phyloP scores from a whole-genome alignment of 2,888 invertebrate genomes.

The Eristalis tenax region DNA sequence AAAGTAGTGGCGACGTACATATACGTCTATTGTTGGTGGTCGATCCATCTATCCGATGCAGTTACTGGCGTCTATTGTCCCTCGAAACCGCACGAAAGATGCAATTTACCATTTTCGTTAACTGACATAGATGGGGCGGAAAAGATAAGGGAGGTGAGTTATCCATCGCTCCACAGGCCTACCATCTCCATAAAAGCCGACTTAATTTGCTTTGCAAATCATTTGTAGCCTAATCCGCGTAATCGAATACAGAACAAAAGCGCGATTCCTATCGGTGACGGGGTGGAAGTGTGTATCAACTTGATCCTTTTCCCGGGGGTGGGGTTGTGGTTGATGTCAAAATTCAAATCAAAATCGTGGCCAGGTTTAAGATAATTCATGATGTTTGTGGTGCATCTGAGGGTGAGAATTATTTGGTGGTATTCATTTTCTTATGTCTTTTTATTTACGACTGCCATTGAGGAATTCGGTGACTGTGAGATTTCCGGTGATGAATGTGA shows the following conservation, averaged over 20 bases:
- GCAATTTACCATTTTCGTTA: conserved; percentile 29
- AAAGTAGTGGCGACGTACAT: neutral
- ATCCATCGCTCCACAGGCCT: neutral
- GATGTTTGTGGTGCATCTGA: conserved; percentile 56
- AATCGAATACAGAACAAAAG: conserved; percentile 32
- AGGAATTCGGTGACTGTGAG: too few relatives aligned
- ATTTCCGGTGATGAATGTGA: conserved; percentile 76
- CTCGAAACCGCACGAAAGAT: conserved; percentile 9
- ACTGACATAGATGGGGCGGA: neutral
- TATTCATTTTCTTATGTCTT: neutral
- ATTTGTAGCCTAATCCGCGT: conserved; percentile 9
- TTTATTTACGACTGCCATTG: conserved; percentile 42
- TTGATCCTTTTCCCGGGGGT: neutral
- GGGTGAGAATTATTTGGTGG: conserved; percentile 32
- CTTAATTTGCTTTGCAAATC: conserved; percentile 21
- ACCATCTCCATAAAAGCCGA: neutral
- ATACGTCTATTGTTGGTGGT: neutral
- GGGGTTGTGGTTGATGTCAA: neutral
- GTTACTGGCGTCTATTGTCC: neutral
- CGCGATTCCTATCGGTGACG: neutral
- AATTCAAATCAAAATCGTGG: too few relatives aligned
- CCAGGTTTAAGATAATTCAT: conserved; percentile 25
- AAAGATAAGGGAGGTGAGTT: neutral
- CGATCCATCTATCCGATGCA: neutral
- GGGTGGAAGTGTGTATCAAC: neutral